Percentiles rank a stretch among this genome's conserved stretches.
Conservation (phyloP, 1,140 invertebrate species). For the Apolygus lucorum region DNA sequence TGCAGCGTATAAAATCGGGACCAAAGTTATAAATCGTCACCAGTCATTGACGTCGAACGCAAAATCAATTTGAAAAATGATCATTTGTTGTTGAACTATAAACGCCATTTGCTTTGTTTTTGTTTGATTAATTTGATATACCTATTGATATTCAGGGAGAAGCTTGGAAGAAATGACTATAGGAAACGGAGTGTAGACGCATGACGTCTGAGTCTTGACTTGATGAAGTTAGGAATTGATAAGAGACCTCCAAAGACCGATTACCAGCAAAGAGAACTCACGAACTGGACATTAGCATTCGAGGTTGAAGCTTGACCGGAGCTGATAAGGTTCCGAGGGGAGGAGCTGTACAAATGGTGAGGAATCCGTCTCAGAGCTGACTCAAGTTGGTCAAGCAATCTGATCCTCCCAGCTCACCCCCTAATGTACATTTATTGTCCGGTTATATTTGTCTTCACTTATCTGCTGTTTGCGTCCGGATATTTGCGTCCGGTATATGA, state of each 20-base stretch:
- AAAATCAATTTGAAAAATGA: no score
- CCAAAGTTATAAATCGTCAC: no score
- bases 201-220: no score
- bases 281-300: neutral
- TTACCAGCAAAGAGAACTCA: neutral
- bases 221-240: neutral
- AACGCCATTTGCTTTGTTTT: no score
- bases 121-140: no score
- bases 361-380: constrained; percentile 17
- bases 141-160: no score
- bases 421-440: constrained; percentile 30
- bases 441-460: constrained; percentile 29
- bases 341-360: neutral
- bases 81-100: no score
- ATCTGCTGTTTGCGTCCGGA: constrained; percentile 18
- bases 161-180: no score
- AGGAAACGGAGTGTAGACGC: no score
- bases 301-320: neutral
- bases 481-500: constrained; percentile 21
- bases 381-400: constrained; percentile 20
- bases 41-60: no score
- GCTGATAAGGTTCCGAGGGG: neutral
- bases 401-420: constrained; percentile 16
- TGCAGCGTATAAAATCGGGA: no score
- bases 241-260: neutral